phyloP scores from a whole-genome alignment of 2,797 vertebrate genomes.

The Todus mexicanus region DNA sequence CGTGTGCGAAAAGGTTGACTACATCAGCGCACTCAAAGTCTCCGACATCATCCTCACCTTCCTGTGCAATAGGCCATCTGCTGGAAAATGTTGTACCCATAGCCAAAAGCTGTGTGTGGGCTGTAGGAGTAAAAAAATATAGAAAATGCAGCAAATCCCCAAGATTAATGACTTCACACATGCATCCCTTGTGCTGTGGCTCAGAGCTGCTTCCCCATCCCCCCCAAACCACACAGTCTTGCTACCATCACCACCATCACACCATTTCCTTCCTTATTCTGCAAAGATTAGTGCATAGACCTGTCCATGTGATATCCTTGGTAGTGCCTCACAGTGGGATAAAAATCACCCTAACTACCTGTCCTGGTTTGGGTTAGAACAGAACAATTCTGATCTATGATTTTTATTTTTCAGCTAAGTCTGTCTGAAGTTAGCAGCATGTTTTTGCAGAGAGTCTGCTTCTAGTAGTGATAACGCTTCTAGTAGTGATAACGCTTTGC shows the following conservation, averaged over 20 bases:
- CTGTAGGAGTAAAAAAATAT: background rate
- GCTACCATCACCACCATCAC: background rate
- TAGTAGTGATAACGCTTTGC: too few relatives aligned
- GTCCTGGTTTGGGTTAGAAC: too few relatives aligned
- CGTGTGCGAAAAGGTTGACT: background rate
- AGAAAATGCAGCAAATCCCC: background rate
- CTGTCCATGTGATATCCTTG: fast-evolving
- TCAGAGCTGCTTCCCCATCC: background rate
- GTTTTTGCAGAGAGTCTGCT: too few relatives aligned
- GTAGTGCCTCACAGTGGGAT: background rate
- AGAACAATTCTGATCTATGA: too few relatives aligned
- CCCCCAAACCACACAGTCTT: background rate
- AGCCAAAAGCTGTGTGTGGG: conserved; percentile 8
- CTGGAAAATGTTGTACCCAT: background rate
- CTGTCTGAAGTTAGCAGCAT: too few relatives aligned
- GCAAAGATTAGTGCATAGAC: background rate
- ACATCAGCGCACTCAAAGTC: background rate
- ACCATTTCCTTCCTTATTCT: background rate
- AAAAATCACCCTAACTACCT: background rate
- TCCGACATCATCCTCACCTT: background rate
- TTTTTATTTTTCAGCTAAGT: too few relatives aligned
- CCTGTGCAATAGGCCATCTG: background rate
- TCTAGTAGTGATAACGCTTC: too few relatives aligned
- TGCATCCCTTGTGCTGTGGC: background rate
- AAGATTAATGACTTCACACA: conserved; percentile 26